Conservation (phyloP, 2,888 invertebrate species). For the Monochamus alternatus region DNA sequence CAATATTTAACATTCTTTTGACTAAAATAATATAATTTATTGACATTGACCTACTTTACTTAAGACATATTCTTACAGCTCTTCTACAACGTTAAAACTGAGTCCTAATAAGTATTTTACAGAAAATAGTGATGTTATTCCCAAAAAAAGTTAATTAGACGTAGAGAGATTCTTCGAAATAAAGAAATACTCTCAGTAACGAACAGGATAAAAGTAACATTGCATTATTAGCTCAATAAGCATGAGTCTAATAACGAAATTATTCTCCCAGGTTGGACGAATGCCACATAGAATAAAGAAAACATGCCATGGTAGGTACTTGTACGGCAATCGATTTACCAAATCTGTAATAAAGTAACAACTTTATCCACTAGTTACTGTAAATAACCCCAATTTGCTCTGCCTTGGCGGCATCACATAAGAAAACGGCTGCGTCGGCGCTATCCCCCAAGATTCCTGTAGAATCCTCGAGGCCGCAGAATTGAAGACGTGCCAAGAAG, state of each 20-base stretch:
- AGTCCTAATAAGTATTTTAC: no score
- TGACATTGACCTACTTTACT: no score
- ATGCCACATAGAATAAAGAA: slow-evolving; percentile 52
- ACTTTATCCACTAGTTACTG: slow-evolving; percentile 58
- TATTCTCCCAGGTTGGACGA: slow-evolving; percentile 41
- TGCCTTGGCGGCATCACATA: slow-evolving; percentile 44
- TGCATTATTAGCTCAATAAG: no score
- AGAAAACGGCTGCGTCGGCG: slow-evolving; percentile 59
- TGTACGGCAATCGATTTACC: slow-evolving; percentile 55
- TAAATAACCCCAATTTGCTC: slow-evolving; percentile 60
- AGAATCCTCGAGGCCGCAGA: slow-evolving; percentile 33
- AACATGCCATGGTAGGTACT: slow-evolving; percentile 48
- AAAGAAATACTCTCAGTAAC: no score
- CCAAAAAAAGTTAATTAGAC: no score
- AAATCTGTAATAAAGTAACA: slow-evolving; percentile 59
- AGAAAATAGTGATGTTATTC: no score
- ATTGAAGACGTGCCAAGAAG: slow-evolving; percentile 45
- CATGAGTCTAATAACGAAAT: background rate
- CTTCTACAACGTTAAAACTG: no score
- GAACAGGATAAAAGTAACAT: no score
- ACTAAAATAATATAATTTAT: no score
- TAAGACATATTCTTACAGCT: no score
- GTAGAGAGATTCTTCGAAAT: no score
- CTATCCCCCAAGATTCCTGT: slow-evolving; percentile 50
- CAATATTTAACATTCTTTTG: no score